phyloP scores from a whole-genome alignment of 2,888 invertebrate genomes.

The Lasioglossum zephyrum region DNA sequence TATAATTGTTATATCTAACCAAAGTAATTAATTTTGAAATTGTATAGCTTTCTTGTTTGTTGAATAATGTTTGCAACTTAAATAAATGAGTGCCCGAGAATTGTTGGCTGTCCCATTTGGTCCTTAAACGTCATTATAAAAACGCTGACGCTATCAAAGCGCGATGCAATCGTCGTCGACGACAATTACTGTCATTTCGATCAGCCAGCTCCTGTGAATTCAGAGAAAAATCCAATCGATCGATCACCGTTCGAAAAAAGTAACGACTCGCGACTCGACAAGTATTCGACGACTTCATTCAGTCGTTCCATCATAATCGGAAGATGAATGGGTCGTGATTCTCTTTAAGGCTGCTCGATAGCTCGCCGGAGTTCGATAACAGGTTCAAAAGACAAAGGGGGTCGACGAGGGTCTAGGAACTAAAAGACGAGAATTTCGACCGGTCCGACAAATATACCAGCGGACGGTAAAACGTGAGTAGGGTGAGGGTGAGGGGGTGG shows the following conservation, averaged over 20 bases:
- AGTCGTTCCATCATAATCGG: neutral
- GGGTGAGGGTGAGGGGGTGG: neutral
- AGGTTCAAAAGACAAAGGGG: constrained; percentile 40
- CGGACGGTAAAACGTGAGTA: neutral
- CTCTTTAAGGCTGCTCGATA: constrained; percentile 4
- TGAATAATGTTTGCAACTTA: neutral
- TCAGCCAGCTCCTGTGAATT: neutral
- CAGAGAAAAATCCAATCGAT: neutral
- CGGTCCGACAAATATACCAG: constrained; percentile 49
- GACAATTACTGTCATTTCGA: neutral
- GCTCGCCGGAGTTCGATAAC: constrained; percentile 42
- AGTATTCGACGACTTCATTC: constrained; percentile 4
- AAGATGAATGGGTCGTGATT: constrained; percentile 6
- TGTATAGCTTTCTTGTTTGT: neutral
- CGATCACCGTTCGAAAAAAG: neutral
- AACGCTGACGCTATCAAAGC: neutral
- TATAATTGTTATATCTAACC: neutral
- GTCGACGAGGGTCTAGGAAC: constrained; percentile 52
- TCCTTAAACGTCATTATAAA: neutral
- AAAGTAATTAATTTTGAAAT: neutral
- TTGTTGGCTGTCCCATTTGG: neutral
- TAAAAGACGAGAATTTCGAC: constrained; percentile 49
- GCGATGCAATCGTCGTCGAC: neutral
- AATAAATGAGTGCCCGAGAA: neutral
- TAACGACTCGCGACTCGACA: neutral